Evolutionary conservation across 2,113 vertebrate species (phyloP), one percentile per base, ranked within the genome.

Genomic region (Chitala chitala): DNA sequence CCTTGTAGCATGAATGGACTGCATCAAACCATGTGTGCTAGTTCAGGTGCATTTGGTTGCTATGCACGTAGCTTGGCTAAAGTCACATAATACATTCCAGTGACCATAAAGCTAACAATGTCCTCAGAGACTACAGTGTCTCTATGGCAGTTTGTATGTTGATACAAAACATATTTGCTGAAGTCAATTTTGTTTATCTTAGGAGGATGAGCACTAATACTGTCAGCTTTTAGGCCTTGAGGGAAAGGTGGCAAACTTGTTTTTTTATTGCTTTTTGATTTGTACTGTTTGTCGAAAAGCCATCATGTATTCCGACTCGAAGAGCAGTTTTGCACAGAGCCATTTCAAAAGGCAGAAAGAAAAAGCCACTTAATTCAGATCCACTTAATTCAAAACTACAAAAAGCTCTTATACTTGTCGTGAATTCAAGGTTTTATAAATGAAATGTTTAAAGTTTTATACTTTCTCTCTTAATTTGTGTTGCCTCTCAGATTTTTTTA

Each of bases 191-290:
- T 24, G 8, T 29, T 69, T 29, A 24, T 24, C n/a, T 8, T 9
- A 24, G 9, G 38, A 68, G 22, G 42, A 15, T 10, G 3, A 8
- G 40, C 64, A 46, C 40, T 46, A 46, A 69, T 48, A 1, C 24
- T 29, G 42, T 50, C 65, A 69, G 22, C 17, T 24, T 24, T 40
- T 59, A 72, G 22, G 54, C 54, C 70, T 9, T 58, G 22, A 72
- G 71, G 54, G 31, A 22, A 59, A 29, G 15, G 22, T 58, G 38
- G 13, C 22, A 29, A 40, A 26, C 4, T 9, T 71, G 51, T 42
- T 71, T n/a, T n/a, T n/a, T 38, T 56, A 71, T 72, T 58, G 71
- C 40, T 59, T 31, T 72, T 59, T 46, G 5, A 59, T 58, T 58
- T 59, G 54, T 33, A 33, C 42, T n/a, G 13, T 24, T 31, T 26